Base-by-base conservation (phyloP, 1,140 invertebrate species). In the Muscidifurax raptorellus region DNA sequence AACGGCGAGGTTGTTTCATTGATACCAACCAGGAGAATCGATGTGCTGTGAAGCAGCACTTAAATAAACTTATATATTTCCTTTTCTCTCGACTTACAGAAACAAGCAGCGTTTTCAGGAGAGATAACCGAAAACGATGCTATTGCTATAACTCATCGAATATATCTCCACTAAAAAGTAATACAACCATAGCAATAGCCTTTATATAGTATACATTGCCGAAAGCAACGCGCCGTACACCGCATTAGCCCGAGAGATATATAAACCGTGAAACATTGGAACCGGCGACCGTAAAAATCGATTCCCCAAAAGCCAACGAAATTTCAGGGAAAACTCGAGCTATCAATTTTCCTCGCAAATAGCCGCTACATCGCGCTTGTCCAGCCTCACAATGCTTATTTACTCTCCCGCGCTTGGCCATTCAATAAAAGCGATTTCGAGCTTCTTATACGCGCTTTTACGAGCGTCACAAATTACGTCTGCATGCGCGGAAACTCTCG, bases 381-480 rank as follows among this genome's bases (percentile, higher is more conserved):
- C 44, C 80, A 36, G 28, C 36, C 36, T 52, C 7, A 74, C 77
- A 80, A 84, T 80, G 25, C 83, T 79, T 83, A 83, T 83, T 83
- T 80, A 77, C 83, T 64, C 71, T 27, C 40, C 74, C 47, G 59
- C 52, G 18, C 13, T n/a, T 9, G 47, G 59, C 13, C 74, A 78
- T 83, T 69, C 22, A 71, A 71, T 71, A 47, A 82, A 66, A 47
- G 25, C 74, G 36, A 69, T 71, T 77, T 77, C 32, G 36, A 47
- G 59, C 75, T 71, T 36, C 82, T 83, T 78, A 69, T 71, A 30
- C 47, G 27, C 52, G 18, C 67, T 78, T 83, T 83, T 77, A 83
- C 74, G 75, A 83, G 82, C 72, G 72, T 82, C 72, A 83, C 82
- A 72, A 83, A 83, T 78, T 77, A 66, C 72, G 10, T 10, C 40